Evolutionary conservation across 2,797 vertebrate species (phyloP).

Genomic region (Amazonetta brasiliensis): DNA sequence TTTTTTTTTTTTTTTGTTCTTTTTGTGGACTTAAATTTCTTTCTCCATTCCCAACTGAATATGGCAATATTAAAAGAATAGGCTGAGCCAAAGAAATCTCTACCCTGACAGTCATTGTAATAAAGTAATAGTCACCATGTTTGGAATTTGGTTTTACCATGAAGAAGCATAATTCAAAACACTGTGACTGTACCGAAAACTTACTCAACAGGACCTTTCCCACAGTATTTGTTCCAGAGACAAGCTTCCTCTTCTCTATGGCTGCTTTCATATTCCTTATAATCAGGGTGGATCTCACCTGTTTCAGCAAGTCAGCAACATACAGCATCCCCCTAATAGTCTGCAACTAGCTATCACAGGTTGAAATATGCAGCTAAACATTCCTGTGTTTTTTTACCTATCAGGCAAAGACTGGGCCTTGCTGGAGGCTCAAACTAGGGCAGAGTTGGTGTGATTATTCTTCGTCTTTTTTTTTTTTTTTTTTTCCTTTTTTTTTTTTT

Average conservation of each 20-base stretch:
- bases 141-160: conserved; percentile 15
- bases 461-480: too few relatives aligned
- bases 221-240: conserved; percentile 12
- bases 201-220: conserved; percentile 28
- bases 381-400: conserved; percentile 25
- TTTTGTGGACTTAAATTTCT: background rate
- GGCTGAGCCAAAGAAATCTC: background rate
- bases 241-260: conserved; percentile 15
- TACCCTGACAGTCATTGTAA: background rate
- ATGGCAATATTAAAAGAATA: background rate
- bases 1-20: background rate
- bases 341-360: conserved; percentile 8
- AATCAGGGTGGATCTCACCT: conserved; percentile 25
- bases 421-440: background rate
- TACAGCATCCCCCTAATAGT: background rate
- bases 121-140: background rate
- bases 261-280: background rate
- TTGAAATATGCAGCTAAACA: conserved; percentile 25
- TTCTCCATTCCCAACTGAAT: background rate
- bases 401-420: background rate
- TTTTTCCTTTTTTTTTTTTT: too few relatives aligned
- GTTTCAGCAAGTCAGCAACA: conserved; percentile 32
- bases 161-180: conserved; percentile 21
- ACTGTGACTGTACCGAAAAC: background rate
- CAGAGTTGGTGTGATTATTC: background rate